Evolutionary conservation across 2,888 invertebrate genomes (phyloP).

Genomic region (Serrognathus titanus): DNA sequence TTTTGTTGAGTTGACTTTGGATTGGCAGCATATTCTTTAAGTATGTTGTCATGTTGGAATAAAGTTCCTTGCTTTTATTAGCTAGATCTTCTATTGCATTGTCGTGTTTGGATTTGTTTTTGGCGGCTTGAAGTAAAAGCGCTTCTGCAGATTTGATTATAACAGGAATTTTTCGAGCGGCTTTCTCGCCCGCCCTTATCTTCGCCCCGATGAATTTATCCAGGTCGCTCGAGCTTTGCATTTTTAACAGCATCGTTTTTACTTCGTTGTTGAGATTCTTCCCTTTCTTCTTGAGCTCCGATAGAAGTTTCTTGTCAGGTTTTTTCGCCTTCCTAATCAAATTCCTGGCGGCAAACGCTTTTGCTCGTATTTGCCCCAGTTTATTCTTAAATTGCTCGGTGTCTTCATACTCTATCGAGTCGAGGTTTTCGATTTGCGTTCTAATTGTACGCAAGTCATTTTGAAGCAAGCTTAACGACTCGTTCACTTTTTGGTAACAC

Average conservation of each 20-base stretch:
- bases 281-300: neutral
- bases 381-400: neutral
- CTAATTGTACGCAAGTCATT: constrained; percentile 68
- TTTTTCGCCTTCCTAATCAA: neutral
- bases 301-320: neutral
- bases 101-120: constrained; percentile 81
- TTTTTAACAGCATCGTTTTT: too few species aligned
- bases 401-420: neutral
- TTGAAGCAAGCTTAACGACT: constrained; percentile 72
- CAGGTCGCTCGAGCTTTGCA: too few species aligned
- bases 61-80: constrained; percentile 72
- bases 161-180: too few species aligned
- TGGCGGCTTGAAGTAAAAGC: constrained; percentile 64
- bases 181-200: too few species aligned
- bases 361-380: too few species aligned
- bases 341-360: neutral
- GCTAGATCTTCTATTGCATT: constrained; percentile 83
- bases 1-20: neutral
- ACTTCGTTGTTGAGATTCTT: neutral
- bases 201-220: too few species aligned
- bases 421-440: neutral
- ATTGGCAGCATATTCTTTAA: constrained; percentile 44
- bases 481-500: constrained; percentile 87
- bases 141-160: constrained; percentile 44
- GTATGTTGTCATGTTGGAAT: constrained; percentile 70